Evolutionary conservation across 2,113 vertebrate genomes (phyloP).

Genomic region (Xenopus tropicalis): DNA sequence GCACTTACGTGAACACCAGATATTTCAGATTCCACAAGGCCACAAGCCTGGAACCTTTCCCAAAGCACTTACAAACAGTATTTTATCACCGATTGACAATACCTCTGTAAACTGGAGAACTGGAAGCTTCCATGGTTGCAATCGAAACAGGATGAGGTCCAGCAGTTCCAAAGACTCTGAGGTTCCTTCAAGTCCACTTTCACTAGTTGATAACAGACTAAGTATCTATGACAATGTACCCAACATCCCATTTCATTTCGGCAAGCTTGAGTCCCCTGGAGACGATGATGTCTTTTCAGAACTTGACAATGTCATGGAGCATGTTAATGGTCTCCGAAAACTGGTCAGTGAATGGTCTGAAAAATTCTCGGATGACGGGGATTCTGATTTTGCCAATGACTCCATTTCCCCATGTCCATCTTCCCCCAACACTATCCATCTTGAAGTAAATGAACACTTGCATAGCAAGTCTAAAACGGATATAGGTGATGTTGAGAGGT

Average conservation of each 20-base stretch:
- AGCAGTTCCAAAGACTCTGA: constrained; percentile 51
- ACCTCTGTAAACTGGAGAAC: constrained; percentile 77
- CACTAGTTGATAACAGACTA: constrained; percentile 58
- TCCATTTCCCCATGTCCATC: constrained; percentile 61
- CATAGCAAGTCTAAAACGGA: constrained; percentile 42
- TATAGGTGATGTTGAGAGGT: constrained; percentile 36
- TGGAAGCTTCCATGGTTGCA: constrained; percentile 77
- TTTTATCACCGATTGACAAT: constrained; percentile 53
- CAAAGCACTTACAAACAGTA: constrained; percentile 64
- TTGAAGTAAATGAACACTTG: constrained; percentile 58
- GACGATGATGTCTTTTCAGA: constrained; percentile 75
- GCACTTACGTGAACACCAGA: constrained; percentile 48
- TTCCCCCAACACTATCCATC: constrained; percentile 62
- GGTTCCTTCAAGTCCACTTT: constrained; percentile 41
- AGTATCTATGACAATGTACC: constrained; percentile 86
- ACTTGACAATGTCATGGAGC: constrained; percentile 74
- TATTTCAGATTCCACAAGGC: constrained; percentile 75
- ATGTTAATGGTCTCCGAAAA: constrained; percentile 72
- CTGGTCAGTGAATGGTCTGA: constrained; percentile 75
- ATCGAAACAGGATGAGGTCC: constrained; percentile 50
- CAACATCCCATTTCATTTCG: constrained; percentile 29
- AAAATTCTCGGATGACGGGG: constrained; percentile 67
- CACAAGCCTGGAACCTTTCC: constrained; percentile 87
- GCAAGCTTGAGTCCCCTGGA: constrained; percentile 17
- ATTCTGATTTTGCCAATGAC: constrained; percentile 64